A percentile compares a stretch with the other conserved stretches of the same genome.
Conservation (phyloP, 2,113 vertebrate species). For the Planiliza haematocheilus region DNA sequence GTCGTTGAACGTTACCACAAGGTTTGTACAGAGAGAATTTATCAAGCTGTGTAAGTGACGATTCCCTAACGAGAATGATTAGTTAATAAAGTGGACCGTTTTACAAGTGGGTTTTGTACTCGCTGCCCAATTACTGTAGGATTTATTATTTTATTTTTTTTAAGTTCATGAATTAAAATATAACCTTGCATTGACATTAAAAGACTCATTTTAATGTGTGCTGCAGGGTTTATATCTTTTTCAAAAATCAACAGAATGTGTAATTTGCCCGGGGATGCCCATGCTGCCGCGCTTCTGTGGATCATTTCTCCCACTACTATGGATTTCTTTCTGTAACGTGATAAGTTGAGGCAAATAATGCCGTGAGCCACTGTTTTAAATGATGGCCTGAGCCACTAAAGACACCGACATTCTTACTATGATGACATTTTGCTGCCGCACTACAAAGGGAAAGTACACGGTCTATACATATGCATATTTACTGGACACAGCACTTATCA, state of each 20-base stretch:
- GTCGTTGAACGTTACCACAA: background rate
- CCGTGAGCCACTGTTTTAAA: background rate
- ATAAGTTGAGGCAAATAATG: background rate
- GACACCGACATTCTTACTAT: background rate
- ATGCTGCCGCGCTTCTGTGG: no score
- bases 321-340: background rate
- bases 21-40: background rate
- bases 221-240: background rate
- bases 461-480: background rate
- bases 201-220: no score
- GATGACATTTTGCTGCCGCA: background rate
- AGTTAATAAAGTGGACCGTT: no score
- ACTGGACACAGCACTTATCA: background rate
- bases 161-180: no score
- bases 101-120: no score
- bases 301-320: no score
- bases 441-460: background rate
- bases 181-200: no score
- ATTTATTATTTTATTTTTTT: no score
- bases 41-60: background rate
- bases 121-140: no score
- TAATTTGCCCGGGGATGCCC: background rate
- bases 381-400: background rate
- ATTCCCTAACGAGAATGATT: no score
- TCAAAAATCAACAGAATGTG: background rate